Evolutionary conservation across 2,797 vertebrate species (phyloP).

Genomic region (Helicolenus hilgendorfi): DNA sequence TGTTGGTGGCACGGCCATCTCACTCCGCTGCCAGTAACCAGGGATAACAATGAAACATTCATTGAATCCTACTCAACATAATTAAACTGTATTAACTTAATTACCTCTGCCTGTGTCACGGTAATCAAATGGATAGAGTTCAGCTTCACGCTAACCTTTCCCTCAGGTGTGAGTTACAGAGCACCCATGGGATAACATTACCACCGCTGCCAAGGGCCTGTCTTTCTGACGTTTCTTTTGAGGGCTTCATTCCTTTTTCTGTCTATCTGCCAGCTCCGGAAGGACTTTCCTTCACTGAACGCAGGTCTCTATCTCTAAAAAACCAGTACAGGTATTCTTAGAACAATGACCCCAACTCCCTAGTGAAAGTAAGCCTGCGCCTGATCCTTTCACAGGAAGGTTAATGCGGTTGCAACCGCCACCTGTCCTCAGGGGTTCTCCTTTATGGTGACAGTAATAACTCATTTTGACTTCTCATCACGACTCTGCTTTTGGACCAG

Average conservation of each 20-base stretch:
- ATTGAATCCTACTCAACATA: conserved; percentile 78
- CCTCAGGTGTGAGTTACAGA: conserved; percentile 79
- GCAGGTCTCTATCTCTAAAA: conserved; percentile 41
- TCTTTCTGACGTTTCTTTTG: conserved; percentile 23
- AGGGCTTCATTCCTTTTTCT: conserved; percentile 47
- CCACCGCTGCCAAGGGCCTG: conserved; percentile 34
- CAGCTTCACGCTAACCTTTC: conserved; percentile 63
- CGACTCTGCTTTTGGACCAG: conserved; percentile 56
- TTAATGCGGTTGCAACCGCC: conserved; percentile 68
- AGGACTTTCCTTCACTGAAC: conserved; percentile 33
- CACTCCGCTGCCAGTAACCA: conserved; percentile 7
- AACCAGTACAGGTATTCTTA: conserved; percentile 51
- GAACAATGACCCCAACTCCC: conserved; percentile 66
- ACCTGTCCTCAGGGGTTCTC: conserved; percentile 64
- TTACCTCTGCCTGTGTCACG: conserved; percentile 70
- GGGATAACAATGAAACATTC: conserved; percentile 77
- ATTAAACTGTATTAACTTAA: conserved; percentile 87
- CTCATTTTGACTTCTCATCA: conserved; percentile 75
- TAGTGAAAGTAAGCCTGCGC: conserved; percentile 48
- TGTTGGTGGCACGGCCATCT: conserved; percentile 18
- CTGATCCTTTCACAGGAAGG: conserved; percentile 67
- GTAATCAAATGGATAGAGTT: conserved; percentile 81
- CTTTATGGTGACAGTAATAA: conserved; percentile 74
- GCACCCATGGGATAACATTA: conserved; percentile 63
- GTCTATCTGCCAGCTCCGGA: conserved; percentile 28